Base-by-base conservation (phyloP, 2,113 vertebrate genomes). In the Apeltes quadracus region DNA sequence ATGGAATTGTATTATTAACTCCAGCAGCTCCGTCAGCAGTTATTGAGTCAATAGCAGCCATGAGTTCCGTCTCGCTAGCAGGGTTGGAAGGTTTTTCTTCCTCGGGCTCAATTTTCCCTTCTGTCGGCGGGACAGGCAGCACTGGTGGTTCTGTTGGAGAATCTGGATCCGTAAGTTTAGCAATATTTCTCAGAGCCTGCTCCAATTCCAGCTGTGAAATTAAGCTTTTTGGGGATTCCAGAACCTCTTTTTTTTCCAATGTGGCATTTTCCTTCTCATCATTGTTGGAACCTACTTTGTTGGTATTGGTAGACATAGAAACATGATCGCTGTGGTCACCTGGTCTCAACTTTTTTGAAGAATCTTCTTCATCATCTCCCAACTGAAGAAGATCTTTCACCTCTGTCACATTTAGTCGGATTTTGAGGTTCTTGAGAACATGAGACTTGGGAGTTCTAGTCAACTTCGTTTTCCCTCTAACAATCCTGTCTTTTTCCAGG, bases 31-130 rank as follows among this genome's bases (percentile, higher is more conserved):
- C 82, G 32, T 93, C 96, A 39, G 90, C 88, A 34, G 97, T 98
- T 76, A 99, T 99, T 38, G 98, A 99, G 53, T 97, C 96, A 0
- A 99, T 99, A 41, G 98, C 97, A 0, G 97, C 97, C 2, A 97
- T 97, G 71, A 99, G 93, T 81, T 99, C 97, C 0, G 96, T 98
- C 75, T 99, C 97, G 4, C 94, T 98, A 0, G 97, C 96, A 61
- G 96, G 95, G 64, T 95, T 96, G 0, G 95, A 90, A 0, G 97
- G 93, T 78, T 98, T 99, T 83, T 95, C 95, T n/a, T 93, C 94
- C 2, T 96, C 95, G 55, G 90, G 91, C 3, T 95, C 84, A 71
- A 53, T 65, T 84, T 90, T 92, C 36, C 86, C 58, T 39, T 90
- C 91, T 53, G 83, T 55, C 8, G 43, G 75, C 22, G 83, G 46